These are phyloP conservation scores for Eilema sororculum DNA, from an alignment of 2,888 invertebrate species.

Conservation along the genomic window DNA sequence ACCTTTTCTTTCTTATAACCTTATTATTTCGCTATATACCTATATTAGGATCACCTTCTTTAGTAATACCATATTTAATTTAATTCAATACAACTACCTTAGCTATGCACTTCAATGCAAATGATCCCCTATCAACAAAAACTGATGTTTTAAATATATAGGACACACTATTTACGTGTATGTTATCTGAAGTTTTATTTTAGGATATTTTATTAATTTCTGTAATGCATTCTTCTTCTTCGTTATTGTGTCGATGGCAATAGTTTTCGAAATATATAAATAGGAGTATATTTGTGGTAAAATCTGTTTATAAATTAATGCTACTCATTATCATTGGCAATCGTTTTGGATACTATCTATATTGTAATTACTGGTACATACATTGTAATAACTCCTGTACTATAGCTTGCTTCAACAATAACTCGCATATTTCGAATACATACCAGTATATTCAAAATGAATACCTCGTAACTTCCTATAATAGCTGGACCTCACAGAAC, in stretches of 20 bases:
- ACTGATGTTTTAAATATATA: no score
- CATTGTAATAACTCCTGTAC: constrained; percentile 13
- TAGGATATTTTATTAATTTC: no score
- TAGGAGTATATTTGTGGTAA: no score
- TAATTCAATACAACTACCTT: not conserved
- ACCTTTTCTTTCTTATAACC: not conserved
- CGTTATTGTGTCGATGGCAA: no score
- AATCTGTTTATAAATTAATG: no score
- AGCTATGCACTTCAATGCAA: not conserved
- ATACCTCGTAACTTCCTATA: constrained; percentile 44
- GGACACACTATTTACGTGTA: no score
- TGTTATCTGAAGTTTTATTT: no score
- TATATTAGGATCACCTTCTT: not conserved
- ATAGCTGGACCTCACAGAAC: constrained; percentile 69
- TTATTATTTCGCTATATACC: not conserved
- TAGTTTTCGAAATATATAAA: no score
- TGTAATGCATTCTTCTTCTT: no score
- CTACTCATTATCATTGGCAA: no score
- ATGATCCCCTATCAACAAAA: not conserved
- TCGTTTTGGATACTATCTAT: not conserved
- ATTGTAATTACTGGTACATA: constrained; percentile 3
- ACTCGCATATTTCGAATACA: constrained; percentile 29
- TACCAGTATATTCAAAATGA: constrained; percentile 33
- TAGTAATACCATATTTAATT: not conserved
- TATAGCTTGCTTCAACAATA: constrained; percentile 31